Evolutionary conservation across 2,888 invertebrate genomes (phyloP).

Genomic region (Omphaloscelis lunosa): DNA sequence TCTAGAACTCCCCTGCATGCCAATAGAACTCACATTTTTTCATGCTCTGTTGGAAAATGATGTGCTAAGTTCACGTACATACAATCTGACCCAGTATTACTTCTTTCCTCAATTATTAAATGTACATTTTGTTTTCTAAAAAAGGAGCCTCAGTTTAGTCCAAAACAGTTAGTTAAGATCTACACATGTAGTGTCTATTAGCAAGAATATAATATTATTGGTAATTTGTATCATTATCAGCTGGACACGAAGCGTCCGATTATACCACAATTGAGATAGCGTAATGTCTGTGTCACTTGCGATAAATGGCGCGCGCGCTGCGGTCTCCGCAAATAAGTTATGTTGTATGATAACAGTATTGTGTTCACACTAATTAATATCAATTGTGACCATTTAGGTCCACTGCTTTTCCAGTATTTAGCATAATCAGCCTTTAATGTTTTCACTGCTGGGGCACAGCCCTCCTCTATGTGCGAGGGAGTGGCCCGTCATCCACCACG

Average conservation of each 20-base stretch:
- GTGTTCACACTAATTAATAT: conserved; percentile 11
- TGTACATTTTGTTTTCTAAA: neutral
- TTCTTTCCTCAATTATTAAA: neutral
- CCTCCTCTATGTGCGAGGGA: neutral
- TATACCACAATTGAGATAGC: conserved; percentile 38
- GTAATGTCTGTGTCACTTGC: conserved; percentile 39
- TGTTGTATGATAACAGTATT: conserved; percentile 4
- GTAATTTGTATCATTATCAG: conserved; percentile 22
- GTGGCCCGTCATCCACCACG: neutral
- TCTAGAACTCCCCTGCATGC: too few species aligned
- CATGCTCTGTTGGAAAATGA: too few species aligned
- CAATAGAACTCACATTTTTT: too few species aligned
- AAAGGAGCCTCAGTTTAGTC: neutral
- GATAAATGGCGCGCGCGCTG: conserved; percentile 11
- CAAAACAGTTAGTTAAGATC: neutral
- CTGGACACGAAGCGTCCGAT: conserved; percentile 4
- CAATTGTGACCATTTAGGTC: neutral
- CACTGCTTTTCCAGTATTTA: neutral
- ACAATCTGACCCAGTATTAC: neutral
- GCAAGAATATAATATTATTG: neutral
- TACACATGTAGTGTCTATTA: neutral
- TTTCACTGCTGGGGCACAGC: neutral
- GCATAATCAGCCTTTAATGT: neutral
- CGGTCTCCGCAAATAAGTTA: conserved; percentile 8
- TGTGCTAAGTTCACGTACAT: too few species aligned